Evolutionary conservation across 2,888 invertebrate species (phyloP).

Genomic region (Taenaris catops): DNA sequence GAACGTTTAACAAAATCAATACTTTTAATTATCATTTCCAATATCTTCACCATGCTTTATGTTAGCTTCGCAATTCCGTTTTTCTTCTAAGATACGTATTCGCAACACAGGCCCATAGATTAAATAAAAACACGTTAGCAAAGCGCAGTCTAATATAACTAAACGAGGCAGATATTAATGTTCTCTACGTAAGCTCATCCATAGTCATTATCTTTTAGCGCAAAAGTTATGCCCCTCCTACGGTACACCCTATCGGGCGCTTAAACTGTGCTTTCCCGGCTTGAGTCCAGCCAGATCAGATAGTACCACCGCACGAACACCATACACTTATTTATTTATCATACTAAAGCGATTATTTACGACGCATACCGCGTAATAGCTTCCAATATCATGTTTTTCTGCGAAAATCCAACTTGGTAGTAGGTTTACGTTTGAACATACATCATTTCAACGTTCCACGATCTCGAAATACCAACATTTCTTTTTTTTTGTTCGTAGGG

Average conservation of each 20-base stretch:
- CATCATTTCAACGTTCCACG: slow-evolving; percentile 55
- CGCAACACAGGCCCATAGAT: slow-evolving; percentile 1
- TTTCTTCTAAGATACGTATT: neutral
- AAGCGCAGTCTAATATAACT: slow-evolving; percentile 8
- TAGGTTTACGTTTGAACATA: slow-evolving; percentile 33
- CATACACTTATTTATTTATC: slow-evolving; percentile 74
- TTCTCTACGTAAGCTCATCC: slow-evolving; percentile 35
- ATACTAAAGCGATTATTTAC: slow-evolving; percentile 71
- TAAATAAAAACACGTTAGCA: slow-evolving; percentile 5
- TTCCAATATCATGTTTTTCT: slow-evolving; percentile 62
- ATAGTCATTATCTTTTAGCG: slow-evolving; percentile 71
- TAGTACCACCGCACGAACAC: slow-evolving; percentile 54
- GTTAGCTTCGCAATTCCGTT: too few relatives aligned
- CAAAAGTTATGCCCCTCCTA: slow-evolving; percentile 63
- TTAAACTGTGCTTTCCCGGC: slow-evolving; percentile 68
- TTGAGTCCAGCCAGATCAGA: slow-evolving; percentile 63
- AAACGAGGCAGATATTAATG: slow-evolving; percentile 10
- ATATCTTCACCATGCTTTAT: too few relatives aligned
- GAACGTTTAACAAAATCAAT: too few relatives aligned
- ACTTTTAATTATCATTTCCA: too few relatives aligned
- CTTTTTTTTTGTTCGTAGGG: slow-evolving; percentile 43
- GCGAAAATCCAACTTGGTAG: slow-evolving; percentile 44
- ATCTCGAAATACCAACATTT: slow-evolving; percentile 42
- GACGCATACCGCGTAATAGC: slow-evolving; percentile 67
- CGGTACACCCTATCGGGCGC: slow-evolving; percentile 61